Evolutionary conservation across 2,888 invertebrate genomes (phyloP), one percentile per base, ranked within the genome.

Genomic region (Pyrrhia umbra): DNA sequence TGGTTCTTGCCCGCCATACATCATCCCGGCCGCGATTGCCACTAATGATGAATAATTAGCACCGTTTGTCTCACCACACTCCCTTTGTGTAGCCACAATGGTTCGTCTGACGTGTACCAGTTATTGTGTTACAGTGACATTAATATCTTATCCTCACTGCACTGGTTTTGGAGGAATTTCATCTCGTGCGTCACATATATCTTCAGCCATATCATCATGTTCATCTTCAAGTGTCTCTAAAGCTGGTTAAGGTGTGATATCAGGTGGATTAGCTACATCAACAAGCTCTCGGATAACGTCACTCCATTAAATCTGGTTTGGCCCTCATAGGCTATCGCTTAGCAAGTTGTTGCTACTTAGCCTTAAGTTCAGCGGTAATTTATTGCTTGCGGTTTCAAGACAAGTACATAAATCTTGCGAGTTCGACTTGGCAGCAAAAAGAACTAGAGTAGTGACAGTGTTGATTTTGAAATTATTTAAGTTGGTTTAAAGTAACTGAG

Each of bases 1-100:
- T 88, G 81, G 79, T 66, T 66, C 68, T 71, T 50, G 77, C 67
- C 78, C 80, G 77, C 78, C 78, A 87, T 88, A 85, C 86, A 88
- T 89, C 88, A 87, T 85, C 76, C 75, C 46, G 69, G 78, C 74
- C 74, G 66, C 76, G 78, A 80, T 86, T 82, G 81, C 82, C 74
- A 77, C 87, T 90, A 90, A 90, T 90, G 89, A 88, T 90, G 89
- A 91, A 89, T 90, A 91, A 91, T 92, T 90, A 89, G 83, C 80
- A 64, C 77, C 87, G 87, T 88, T 88, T 86, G 87, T 87, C 86
- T 83, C 83, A 79, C 79, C 84, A 82, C 83, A 84, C 85, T 85
- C 75, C 81, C 84, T 84, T 85, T 83, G 85, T 85, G 76, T 75
- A 67, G 67, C 64, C 63, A 75, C 75, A 77, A 69, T 82, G 75